A percentile compares a stretch with the other conserved stretches of the same genome.
phyloP scores from a whole-genome alignment of 2,888 invertebrate species.

The Drosophila leonis region DNA sequence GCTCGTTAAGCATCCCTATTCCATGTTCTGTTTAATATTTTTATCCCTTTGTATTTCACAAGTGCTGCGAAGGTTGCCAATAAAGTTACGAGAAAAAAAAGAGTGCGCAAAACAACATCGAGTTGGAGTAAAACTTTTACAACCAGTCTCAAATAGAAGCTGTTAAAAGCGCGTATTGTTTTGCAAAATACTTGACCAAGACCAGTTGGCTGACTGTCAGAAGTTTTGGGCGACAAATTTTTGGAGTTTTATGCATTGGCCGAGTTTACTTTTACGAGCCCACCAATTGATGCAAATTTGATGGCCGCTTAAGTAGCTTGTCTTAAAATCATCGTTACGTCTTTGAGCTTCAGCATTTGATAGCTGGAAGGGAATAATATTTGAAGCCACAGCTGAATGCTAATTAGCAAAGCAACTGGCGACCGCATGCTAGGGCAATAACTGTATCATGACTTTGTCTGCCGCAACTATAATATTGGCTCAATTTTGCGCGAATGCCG shows the following conservation, averaged over 20 bases:
- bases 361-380: conserved; percentile 23
- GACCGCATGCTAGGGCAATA: conserved; percentile 24
- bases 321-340: conserved; percentile 42
- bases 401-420: conserved; percentile 49
- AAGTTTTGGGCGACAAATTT: conserved; percentile 54
- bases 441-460: conserved; percentile 40
- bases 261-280: conserved; percentile 50
- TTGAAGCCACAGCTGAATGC: conserved; percentile 34
- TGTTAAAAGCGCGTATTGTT: conserved; percentile 71
- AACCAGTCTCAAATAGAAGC: conserved; percentile 68
- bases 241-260: conserved; percentile 55
- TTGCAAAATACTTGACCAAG: conserved; percentile 64
- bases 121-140: conserved; percentile 56
- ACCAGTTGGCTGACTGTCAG: conserved; percentile 6
- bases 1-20: not conserved
- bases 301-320: conserved; percentile 34
- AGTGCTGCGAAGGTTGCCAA: conserved; percentile 39
- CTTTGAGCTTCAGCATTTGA: not conserved
- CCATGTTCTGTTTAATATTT: not conserved
- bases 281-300: conserved; percentile 55
- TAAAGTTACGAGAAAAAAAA: conserved; percentile 43
- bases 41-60: conserved; percentile 15
- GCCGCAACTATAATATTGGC: conserved; percentile 58
- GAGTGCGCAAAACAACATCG: conserved; percentile 2
- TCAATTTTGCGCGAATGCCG: conserved; percentile 39